Evolutionary conservation across 2,797 vertebrate genomes (phyloP).

Genomic region (Arctocebus calabarensis): DNA sequence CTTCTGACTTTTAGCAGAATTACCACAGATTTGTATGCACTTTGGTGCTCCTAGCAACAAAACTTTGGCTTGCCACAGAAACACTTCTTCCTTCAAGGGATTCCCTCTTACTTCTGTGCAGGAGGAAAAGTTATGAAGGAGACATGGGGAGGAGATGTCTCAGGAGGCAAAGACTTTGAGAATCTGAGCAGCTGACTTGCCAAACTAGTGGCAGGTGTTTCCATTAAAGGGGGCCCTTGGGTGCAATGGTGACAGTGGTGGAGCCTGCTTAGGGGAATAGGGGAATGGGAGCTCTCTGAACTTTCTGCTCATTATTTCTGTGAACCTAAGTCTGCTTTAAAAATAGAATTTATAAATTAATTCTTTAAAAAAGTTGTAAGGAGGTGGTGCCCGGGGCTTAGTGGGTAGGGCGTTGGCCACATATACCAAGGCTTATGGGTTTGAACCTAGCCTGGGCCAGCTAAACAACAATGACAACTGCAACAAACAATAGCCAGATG

Average conservation of each 20-base stretch:
- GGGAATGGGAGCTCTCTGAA: not conserved
- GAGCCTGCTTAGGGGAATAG: too few species aligned
- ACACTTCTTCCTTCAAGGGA: not conserved
- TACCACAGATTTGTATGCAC: not conserved
- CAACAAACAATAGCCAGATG: too few species aligned
- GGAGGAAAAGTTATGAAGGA: not conserved
- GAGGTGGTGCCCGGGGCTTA: too few species aligned
- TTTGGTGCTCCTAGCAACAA: not conserved
- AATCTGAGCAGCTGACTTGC: not conserved
- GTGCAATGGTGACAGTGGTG: fast-evolving
- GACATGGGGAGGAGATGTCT: too few species aligned
- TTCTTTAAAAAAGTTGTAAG: not conserved
- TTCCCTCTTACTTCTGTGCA: not conserved
- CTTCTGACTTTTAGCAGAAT: not conserved
- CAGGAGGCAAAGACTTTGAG: too few species aligned
- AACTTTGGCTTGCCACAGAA: not conserved
- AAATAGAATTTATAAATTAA: slow-evolving; percentile 63
- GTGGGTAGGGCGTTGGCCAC: too few species aligned
- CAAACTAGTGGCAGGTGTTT: not conserved
- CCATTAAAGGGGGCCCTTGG: not conserved
- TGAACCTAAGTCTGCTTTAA: not conserved
- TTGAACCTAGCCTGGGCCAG: too few species aligned
- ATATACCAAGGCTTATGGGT: too few species aligned
- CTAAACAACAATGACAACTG: too few species aligned
- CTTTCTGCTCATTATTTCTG: not conserved